Evolutionary conservation across 2,797 vertebrate genomes (phyloP).

Genomic region (Sebastes kiyomatsui): DNA sequence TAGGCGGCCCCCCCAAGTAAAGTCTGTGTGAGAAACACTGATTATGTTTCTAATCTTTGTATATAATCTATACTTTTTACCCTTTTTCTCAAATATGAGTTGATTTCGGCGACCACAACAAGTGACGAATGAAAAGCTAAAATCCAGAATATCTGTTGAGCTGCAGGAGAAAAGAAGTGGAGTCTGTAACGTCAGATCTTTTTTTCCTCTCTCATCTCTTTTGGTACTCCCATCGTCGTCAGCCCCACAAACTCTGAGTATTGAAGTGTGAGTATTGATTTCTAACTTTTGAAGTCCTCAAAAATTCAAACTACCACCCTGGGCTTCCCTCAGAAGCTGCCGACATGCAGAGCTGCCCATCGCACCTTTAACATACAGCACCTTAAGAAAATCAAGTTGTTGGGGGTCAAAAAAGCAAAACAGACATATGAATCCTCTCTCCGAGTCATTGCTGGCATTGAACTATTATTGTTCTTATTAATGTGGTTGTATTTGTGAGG

Average conservation of each 20-base stretch:
- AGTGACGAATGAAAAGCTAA: background rate
- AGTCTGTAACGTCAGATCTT: background rate
- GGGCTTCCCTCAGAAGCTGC: conserved; percentile 3
- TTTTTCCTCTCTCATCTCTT: background rate
- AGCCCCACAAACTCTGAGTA: background rate
- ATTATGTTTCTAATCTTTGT: too few relatives aligned
- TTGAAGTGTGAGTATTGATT: conserved; percentile 35
- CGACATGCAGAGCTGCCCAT: background rate
- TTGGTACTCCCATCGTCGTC: conserved; percentile 2
- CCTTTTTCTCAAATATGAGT: background rate
- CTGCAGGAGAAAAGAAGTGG: background rate
- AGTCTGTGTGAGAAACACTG: too few relatives aligned
- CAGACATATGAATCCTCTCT: background rate
- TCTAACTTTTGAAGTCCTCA: conserved; percentile 14
- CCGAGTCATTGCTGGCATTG: background rate
- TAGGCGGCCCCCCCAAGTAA: too few relatives aligned
- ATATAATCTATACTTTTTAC: too few relatives aligned
- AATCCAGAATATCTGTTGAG: background rate
- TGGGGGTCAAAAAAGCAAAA: background rate
- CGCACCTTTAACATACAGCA: background rate
- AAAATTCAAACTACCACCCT: background rate
- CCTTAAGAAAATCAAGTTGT: background rate
- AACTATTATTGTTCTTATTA: background rate
- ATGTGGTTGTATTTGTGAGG: background rate
- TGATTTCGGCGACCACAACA: background rate